Conservation (phyloP, 2,888 invertebrate species). For the Brachynemurus nebulosus region DNA sequence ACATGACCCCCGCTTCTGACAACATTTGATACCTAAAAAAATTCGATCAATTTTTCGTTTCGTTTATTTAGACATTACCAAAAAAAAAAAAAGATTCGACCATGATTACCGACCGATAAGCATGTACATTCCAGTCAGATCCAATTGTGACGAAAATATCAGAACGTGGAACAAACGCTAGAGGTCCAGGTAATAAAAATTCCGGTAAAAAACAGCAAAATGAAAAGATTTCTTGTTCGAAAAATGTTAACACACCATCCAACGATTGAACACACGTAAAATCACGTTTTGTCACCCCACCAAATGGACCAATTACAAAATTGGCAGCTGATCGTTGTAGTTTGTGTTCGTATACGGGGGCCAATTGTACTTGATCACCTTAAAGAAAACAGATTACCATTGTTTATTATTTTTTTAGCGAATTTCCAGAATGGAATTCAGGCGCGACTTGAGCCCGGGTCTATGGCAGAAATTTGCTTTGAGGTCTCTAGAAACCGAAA, state of each 20-base stretch:
- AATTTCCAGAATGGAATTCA: no score
- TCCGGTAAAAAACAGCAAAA: conserved; percentile 72
- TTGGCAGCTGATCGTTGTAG: conserved; percentile 64
- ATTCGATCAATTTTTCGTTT: not conserved
- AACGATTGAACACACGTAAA: conserved; percentile 84
- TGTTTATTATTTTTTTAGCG: not conserved
- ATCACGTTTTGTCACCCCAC: conserved; percentile 67
- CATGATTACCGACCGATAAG: conserved; percentile 63
- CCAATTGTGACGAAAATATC: conserved; percentile 78
- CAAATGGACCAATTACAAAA: conserved; percentile 73
- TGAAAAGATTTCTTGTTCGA: conserved; percentile 82
- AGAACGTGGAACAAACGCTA: conserved; percentile 64
- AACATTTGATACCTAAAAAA: conserved; percentile 58
- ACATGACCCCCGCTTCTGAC: conserved; percentile 53
- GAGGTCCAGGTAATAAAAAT: conserved; percentile 67
- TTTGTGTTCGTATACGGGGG: conserved; percentile 64
- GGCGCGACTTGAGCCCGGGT: no score
- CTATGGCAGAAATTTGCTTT: no score
- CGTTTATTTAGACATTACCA: no score
- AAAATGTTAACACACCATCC: conserved; percentile 80
- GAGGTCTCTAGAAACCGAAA: no score
- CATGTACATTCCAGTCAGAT: conserved; percentile 70
- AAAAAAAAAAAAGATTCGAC: no score
- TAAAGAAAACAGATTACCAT: conserved; percentile 20
- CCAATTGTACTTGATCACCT: conserved; percentile 58